Evolutionary conservation across 2,113 vertebrate species (phyloP).

Genomic region (Muscicapa adusta): DNA sequence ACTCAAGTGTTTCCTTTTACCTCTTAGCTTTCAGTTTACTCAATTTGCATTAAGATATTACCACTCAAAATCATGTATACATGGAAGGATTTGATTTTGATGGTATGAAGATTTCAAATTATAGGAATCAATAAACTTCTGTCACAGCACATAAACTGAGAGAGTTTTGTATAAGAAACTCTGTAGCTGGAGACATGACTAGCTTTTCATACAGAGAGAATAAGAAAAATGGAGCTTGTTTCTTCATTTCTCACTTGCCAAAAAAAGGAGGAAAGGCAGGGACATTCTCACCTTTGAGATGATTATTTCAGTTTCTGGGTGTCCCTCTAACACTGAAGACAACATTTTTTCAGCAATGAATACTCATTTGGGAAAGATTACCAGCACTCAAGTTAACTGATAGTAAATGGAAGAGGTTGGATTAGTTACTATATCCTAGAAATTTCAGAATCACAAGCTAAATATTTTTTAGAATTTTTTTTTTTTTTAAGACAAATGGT

Average conservation of each 20-base stretch:
- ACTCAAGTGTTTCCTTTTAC: not conserved
- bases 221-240: not conserved
- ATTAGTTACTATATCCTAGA: not conserved
- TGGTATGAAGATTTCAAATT: not conserved
- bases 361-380: accelerated
- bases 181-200: not conserved
- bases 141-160: not conserved
- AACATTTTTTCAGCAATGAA: not conserved
- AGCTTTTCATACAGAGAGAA: not conserved
- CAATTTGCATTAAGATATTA: not conserved
- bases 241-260: not conserved
- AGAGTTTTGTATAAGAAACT: not conserved
- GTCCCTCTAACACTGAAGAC: not conserved
- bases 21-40: not conserved
- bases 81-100: not conserved
- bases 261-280: not conserved
- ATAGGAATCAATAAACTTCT: not conserved
- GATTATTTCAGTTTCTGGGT: not conserved
- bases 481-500: not conserved
- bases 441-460: not conserved
- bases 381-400: not conserved
- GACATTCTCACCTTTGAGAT: not conserved
- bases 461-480: not conserved
- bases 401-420: not conserved
- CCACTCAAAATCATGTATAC: not conserved